phyloP scores from a whole-genome alignment of 2,797 vertebrate genomes.

The Neoniphon sammara region DNA sequence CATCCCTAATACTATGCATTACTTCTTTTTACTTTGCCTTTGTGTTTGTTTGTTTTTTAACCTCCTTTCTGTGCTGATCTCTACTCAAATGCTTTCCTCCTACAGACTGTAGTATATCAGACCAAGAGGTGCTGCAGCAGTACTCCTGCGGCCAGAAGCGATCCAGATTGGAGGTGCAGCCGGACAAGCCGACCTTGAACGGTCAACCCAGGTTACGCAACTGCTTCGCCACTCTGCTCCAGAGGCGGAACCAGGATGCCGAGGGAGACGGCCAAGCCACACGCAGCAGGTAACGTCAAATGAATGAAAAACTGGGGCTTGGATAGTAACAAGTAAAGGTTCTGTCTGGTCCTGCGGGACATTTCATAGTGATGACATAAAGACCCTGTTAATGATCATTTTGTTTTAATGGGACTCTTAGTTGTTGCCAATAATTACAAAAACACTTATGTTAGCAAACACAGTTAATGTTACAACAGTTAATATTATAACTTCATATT shows the following conservation, averaged over 20 bases:
- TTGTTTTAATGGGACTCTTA: too few relatives aligned
- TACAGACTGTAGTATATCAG: conserved; percentile 82
- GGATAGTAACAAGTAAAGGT: too few relatives aligned
- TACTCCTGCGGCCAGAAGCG: conserved; percentile 88
- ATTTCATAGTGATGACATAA: too few relatives aligned
- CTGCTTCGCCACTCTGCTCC: conserved; percentile 88
- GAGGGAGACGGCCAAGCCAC: conserved; percentile 80
- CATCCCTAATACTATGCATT: too few relatives aligned
- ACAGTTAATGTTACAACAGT: too few relatives aligned
- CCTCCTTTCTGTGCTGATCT: background rate
- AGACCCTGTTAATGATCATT: too few relatives aligned
- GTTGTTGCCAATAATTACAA: too few relatives aligned
- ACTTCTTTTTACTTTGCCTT: too few relatives aligned
- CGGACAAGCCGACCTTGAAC: conserved; percentile 16
- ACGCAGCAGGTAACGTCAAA: conserved; percentile 87
- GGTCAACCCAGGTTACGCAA: conserved; percentile 78
- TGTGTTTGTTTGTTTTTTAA: too few relatives aligned
- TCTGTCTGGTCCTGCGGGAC: too few relatives aligned
- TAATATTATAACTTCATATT: too few relatives aligned
- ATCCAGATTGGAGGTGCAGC: conserved; percentile 66
- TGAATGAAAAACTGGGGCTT: background rate
- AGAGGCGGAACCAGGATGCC: conserved; percentile 84
- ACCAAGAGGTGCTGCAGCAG: conserved; percentile 89
- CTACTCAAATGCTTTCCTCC: background rate
- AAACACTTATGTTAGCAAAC: too few relatives aligned